Base-by-base conservation (phyloP, 2,888 invertebrate genomes). In the Acheta domesticus region DNA sequence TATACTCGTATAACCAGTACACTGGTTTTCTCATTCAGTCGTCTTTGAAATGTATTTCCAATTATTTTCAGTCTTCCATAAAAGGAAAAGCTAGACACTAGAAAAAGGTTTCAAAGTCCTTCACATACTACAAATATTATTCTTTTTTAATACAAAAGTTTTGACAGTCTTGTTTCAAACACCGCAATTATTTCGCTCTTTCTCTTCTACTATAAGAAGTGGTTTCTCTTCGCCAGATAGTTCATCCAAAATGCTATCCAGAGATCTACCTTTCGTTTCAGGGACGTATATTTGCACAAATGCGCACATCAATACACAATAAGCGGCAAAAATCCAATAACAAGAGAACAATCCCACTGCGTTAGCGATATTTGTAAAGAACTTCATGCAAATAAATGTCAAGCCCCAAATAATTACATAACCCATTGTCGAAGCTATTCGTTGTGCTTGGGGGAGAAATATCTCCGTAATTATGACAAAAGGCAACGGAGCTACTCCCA, bases 201-300 rank as follows among this genome's bases (percentile, higher is more conserved):
- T 36, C 5, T 36, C 36, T 19, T 62, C 12, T 1, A 19, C 62
- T 12, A 19, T n/a, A 0, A 62, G 14, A 62, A 62, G 62, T 1
- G n/a, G 62, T 4, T 19, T 74, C 8, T 77, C 21, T 23, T 74
- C 74, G 19, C 79, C 76, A 36, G 77, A 79, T 36, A 81, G 79
- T 75, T 80, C 80, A 49, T 86, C 85, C 80, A 89, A 86, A 12
- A 89, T 89, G 78, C 87, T 85, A 20, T 85, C 85, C 73, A 86
- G 84, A 78, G 85, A 86, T 82, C 86, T 87, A 23, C 87, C 87
- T 83, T 86, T 87, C 0, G 88, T 89, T 83, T 89, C 89, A 0
- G 88, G 88, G 49, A 89, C 83, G 73, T 86, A 87, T 19, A 86
- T 81, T 73, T 86, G 82, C 77, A 85, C 84, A 73, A 86, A 85